Conservation (phyloP, 1,140 invertebrate species). For the Drosophila carrolli region DNA sequence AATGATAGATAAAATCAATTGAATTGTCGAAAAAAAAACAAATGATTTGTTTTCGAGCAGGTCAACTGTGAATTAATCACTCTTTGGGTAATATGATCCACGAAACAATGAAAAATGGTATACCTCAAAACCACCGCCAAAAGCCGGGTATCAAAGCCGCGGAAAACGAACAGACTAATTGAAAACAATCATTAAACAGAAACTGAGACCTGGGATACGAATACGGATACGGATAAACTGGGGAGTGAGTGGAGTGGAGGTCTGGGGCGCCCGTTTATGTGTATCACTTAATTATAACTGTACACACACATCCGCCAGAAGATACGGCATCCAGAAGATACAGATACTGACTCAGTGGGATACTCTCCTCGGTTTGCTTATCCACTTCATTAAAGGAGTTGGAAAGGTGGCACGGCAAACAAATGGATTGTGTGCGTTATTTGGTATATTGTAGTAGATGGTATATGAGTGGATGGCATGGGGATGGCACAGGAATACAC, state of each 20-base stretch:
- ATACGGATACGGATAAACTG: background rate
- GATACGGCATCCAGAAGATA: slow-evolving; percentile 28
- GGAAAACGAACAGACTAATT: slow-evolving; percentile 64
- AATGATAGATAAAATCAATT: too few relatives aligned
- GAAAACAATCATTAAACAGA: slow-evolving; percentile 79
- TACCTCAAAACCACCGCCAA: slow-evolving; percentile 6
- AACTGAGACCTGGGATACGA: slow-evolving; percentile 31
- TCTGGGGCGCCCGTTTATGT: slow-evolving; percentile 51
- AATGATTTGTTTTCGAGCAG: slow-evolving; percentile 1
- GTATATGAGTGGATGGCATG: background rate
- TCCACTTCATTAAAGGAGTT: slow-evolving; percentile 80
- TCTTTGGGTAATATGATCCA: slow-evolving; percentile 10
- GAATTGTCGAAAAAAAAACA: too few relatives aligned
- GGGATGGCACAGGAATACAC: background rate
- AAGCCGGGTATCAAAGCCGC: slow-evolving; percentile 7
- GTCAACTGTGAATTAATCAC: background rate
- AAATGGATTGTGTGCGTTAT: background rate
- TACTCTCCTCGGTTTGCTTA: slow-evolving; percentile 50
- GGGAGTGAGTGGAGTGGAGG: slow-evolving; percentile 2
- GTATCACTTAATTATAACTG: slow-evolving; percentile 81
- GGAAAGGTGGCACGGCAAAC: slow-evolving; percentile 27
- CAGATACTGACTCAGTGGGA: slow-evolving; percentile 42
- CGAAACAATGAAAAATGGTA: background rate
- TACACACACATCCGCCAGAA: slow-evolving; percentile 51
- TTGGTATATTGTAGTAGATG: background rate